Evolutionary conservation across 2,888 invertebrate genomes (phyloP).

Genomic region (Aplocera efformata): DNA sequence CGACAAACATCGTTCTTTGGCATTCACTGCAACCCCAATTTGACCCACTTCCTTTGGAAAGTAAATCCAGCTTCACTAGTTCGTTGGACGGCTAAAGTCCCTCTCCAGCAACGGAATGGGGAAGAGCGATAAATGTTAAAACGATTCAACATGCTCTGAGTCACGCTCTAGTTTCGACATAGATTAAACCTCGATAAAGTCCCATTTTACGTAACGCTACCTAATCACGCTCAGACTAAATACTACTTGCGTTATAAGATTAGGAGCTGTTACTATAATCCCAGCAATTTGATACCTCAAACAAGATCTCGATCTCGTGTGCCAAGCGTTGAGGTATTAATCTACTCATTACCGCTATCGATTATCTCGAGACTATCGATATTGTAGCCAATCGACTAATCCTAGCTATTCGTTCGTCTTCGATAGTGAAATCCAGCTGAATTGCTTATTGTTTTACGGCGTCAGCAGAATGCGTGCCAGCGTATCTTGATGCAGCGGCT

Average conservation of each 20-base stretch:
- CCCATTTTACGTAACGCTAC: too few species aligned
- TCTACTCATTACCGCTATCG: conserved; percentile 4
- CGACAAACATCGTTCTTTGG: conserved; percentile 27
- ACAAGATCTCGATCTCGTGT: conserved; percentile 3
- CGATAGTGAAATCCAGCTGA: conserved; percentile 6
- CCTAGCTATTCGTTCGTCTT: conserved; percentile 1
- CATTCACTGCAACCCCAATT: conserved; percentile 31
- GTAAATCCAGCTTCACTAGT: conserved; percentile 33
- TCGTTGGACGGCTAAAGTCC: conserved; percentile 39
- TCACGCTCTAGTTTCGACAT: too few species aligned
- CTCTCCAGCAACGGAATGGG: conserved; percentile 6
- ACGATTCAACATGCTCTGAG: too few species aligned
- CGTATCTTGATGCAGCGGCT: conserved; percentile 1
- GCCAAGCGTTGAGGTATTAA: conserved; percentile 10
- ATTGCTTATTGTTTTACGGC: conserved; percentile 11
- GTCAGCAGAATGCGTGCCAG: conserved; percentile 6
- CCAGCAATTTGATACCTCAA: conserved; percentile 6
- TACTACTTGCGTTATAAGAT: neutral
- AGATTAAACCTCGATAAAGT: too few species aligned
- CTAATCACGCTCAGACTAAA: too few species aligned
- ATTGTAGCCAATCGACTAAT: conserved; percentile 4
- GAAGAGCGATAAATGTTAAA: conserved; percentile 6
- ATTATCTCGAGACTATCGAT: conserved; percentile 3
- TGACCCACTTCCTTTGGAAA: conserved; percentile 39
- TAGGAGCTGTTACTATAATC: conserved; percentile 8